Evolutionary conservation across 1,140 invertebrate genomes (phyloP), one percentile per base, ranked within the genome.

Genomic region (Habropoda laboriosa): DNA sequence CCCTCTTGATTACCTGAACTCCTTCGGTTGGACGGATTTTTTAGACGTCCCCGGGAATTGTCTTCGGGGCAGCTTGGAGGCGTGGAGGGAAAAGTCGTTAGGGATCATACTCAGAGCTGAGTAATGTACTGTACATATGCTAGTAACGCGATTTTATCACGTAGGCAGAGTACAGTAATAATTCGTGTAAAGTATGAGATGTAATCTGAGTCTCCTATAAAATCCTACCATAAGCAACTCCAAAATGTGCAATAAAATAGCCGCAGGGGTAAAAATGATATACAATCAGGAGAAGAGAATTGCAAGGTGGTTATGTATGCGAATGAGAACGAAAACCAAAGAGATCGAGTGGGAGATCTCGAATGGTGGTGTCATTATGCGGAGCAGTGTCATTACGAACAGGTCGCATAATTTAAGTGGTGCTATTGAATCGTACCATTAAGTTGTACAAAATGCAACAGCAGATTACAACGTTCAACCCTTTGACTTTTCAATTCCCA

Each of bases 1-100:
- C 13, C 49, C 38, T 21, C 24, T 45, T 42, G 64, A 57, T 83
- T 61, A 49, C 40, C 70, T 38, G 4, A 3, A 13, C 24, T 49
- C 27, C 10, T 3, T 6, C 40, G 18, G n/a, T 32, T 38, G 40
- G 7, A 13, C 18, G 24, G 3, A 49, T 67, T 57, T 38, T 40
- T 66, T 75, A 18, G 30, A 30, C 6, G 6, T 5, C 21, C 10
- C 3, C 12, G 16, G 67, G 27, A 40, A 30, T 35, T 53, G 49
- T 24, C 30, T 32, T 57, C 60, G 24, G 24, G 8, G 5, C 3
- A 18, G 18, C 10, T 27, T 12, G 5, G 4, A n/a, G n/a, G 6
- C 40, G 27, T 21, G 27, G 18, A 66, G 6, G 13, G 58, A 38
- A 6, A 3, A 30, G 51, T 32, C 7, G 64, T 35, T 32, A 45